Conservation (phyloP, 2,113 vertebrate species). For the Percopsis transmontana region DNA sequence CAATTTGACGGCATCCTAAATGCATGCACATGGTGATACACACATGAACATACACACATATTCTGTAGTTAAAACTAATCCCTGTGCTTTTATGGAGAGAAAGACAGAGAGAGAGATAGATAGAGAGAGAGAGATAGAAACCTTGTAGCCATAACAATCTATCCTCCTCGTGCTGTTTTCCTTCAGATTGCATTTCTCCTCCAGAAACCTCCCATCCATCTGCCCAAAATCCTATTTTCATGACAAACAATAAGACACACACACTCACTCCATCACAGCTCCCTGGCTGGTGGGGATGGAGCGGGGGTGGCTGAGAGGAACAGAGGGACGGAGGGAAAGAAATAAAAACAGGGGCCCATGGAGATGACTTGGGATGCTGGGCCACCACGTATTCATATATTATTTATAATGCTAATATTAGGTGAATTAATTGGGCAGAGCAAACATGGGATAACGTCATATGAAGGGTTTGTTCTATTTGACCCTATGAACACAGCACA, state of each 20-base stretch:
- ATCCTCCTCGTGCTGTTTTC: slow-evolving; percentile 57
- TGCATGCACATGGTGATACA: neutral
- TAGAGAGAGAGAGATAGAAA: slow-evolving; percentile 24
- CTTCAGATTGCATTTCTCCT: slow-evolving; percentile 68
- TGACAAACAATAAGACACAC: slow-evolving; percentile 72
- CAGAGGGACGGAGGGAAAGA: neutral
- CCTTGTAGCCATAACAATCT: slow-evolving; percentile 59
- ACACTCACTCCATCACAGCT: slow-evolving; percentile 64
- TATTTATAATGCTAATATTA: too few relatives aligned
- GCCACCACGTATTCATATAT: too few relatives aligned
- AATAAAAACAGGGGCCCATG: slow-evolving; percentile 6
- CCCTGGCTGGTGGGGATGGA: slow-evolving; percentile 45
- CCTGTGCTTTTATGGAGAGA: slow-evolving; percentile 9
- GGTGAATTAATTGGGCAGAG: too few relatives aligned
- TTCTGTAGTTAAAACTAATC: slow-evolving; percentile 19
- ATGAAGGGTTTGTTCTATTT: too few relatives aligned
- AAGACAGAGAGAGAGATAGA: too few relatives aligned
- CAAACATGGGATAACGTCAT: too few relatives aligned
- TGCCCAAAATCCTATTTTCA: slow-evolving; percentile 71
- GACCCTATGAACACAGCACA: too few relatives aligned
- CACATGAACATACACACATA: neutral
- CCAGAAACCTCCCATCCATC: slow-evolving; percentile 67
- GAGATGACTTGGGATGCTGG: neutral
- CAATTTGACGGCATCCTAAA: neutral
- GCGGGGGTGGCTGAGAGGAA: neutral